Conservation (phyloP, 2,888 invertebrate genomes). For the Metallyticus violacea region DNA sequence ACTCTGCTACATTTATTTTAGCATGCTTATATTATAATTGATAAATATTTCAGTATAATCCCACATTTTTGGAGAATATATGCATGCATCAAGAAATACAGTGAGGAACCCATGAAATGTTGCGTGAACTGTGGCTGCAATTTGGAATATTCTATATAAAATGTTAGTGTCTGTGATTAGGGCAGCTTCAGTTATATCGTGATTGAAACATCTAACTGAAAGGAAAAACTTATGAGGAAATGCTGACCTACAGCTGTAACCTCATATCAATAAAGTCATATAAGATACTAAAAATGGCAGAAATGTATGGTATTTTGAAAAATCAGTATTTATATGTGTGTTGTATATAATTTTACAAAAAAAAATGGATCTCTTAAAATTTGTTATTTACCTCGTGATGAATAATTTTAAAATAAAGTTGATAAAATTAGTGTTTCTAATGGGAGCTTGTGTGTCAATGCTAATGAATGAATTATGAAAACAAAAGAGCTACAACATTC, state of each 20-base stretch:
- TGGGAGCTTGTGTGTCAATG: background rate
- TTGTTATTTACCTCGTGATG: conserved; percentile 8
- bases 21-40: background rate
- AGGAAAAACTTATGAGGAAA: background rate
- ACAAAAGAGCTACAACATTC: background rate
- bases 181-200: background rate
- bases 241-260: background rate
- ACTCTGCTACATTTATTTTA: background rate
- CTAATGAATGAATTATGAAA: background rate
- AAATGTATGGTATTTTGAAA: conserved; percentile 15
- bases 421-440: background rate
- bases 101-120: background rate
- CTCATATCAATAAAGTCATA: background rate
- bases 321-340: conserved; percentile 20
- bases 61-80: background rate
- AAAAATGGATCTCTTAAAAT: conserved; percentile 18
- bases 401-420: background rate
- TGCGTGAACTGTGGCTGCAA: background rate
- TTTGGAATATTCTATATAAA: background rate
- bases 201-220: background rate
- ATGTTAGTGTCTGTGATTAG: conserved; percentile 10
- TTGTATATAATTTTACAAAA: conserved; percentile 18
- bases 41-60: background rate
- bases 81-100: background rate
- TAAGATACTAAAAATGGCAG: background rate